Evolutionary conservation across 2,888 invertebrate species (phyloP), one percentile per base, ranked within the genome.

Genomic region (Pseudococcus longispinus): DNA sequence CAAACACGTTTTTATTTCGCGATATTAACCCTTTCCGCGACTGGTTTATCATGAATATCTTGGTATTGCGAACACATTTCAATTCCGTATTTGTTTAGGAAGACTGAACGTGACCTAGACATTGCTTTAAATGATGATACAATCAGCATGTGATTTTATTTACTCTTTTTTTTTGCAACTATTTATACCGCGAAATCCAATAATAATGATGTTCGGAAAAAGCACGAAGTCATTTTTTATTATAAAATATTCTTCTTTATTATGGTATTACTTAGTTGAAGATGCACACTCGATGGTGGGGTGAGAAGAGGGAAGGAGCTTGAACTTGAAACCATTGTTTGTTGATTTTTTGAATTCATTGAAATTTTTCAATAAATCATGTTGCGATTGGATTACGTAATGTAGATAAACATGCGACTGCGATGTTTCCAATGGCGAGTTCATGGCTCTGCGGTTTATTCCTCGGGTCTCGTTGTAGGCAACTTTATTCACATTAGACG

Each of bases 21-120:
- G 51, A 83, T 83, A 83, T 83, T 29, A 83, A 55, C 55, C 83
- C 55, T 83, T 83, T 55, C 44, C n/a, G 51, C 32, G 51, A 32
- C 83, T 46, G 55, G 83, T 83, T 83, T 83, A 46, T 51, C 55
- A 29, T 55, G 51, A 51, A 51, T 83, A 46, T 46, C 55, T 51
- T 83, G 2, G 83, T 51, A 83, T 83, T 23, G 83, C 83, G n/a
- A 83, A 46, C 44, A 46, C 23, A 44, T 82, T 82, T 44, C 82
- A 46, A 82, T 82, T 82, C 20, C 46, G 44, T 42, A 44, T 44
- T 82, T 46, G 44, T 26, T 44, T 82, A 82, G n/a, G 46, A 46
- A 18, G 37, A 82, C 2, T 23, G 82, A 46, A 82, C 82, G 44
- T 82, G 42, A 46, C 51, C 83, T 74, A 74, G 74, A 74, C 74